Evolutionary conservation across 2,797 vertebrate species (phyloP), one percentile per base, ranked within the genome.

Genomic region (Scomberomorus guttatus): DNA sequence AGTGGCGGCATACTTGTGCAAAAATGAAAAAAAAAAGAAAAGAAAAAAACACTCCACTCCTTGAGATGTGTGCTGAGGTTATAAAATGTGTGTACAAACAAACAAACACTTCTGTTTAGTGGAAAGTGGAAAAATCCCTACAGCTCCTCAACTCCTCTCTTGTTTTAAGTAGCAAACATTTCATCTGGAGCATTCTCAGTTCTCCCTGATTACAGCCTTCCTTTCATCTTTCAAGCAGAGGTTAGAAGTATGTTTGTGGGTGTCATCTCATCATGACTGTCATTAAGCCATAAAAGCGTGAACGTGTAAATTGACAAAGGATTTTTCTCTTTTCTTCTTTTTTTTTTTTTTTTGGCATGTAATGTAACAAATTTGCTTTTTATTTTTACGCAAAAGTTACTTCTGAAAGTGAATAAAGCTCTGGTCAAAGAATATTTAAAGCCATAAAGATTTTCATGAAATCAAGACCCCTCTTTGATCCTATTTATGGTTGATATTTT

Each of bases 101-200:
- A 83, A 79, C 72, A 85, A 86, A 87, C 74, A 79, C 58, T 72
- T 78, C 44, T 69, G 77, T 80, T 82, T 75, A 67, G 74, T 67
- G 69, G 64, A 73, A 72, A 77, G 60, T 50, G 70, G 71, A 86
- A 87, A 88, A 88, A 86, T 85, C 68, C 74, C 80, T 27, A 54
- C 74, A 84, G 79, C 79, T 75, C 63, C 61, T 82, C 58, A 27
- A 73, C 57, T 72, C 78, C 69, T 83, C 58, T 87, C 70, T 44
- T 86, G 69, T 85, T 87, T 84, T 88, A 89, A 89, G 80, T 84
- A 88, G 82, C 80, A 87, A 88, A 89, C 86, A 82, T 87, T 86
- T 88, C 57, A 85, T 85, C 56, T 76, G 63, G 64, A 80, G 72
- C 32, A 1, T 55, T 82, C 68, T 82, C 68, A 59, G 39, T 37